Percentiles rank a stretch among this genome's conserved stretches.
Evolutionary conservation across 1,140 invertebrate genomes (phyloP).

Genomic region (Latrodectus geometricus): DNA sequence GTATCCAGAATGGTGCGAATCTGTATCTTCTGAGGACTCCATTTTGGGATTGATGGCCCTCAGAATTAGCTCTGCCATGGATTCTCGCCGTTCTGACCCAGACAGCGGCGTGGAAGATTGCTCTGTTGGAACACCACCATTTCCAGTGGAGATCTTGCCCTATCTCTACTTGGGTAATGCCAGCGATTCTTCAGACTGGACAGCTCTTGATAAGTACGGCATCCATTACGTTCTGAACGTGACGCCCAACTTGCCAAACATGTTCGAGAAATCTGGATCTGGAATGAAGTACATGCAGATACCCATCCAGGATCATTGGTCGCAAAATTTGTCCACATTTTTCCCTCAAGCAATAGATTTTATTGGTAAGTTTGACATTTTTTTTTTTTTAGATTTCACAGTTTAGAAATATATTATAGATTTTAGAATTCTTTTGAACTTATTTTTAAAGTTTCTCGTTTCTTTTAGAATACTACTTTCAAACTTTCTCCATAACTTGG

Average conservation of each 20-base stretch:
- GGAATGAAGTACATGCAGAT: conserved; percentile 72
- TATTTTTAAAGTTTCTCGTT: too few species aligned
- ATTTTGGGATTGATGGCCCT: conserved; percentile 70
- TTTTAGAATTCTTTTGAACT: too few species aligned
- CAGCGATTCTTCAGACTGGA: conserved; percentile 82
- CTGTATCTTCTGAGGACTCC: conserved; percentile 70
- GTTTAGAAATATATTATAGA: too few species aligned
- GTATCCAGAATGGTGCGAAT: conserved; percentile 90
- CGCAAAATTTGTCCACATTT: conserved; percentile 71
- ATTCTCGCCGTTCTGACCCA: conserved; percentile 63
- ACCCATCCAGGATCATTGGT: conserved; percentile 72
- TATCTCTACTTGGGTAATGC: conserved; percentile 89
- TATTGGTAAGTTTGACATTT: conserved; percentile 67
- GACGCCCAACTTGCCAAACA: conserved; percentile 81
- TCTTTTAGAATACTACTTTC: too few species aligned
- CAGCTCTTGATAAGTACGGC: conserved; percentile 76
- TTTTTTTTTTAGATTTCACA: background rate
- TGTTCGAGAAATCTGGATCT: conserved; percentile 79
- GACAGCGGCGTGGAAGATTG: conserved; percentile 43
- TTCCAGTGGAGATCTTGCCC: conserved; percentile 91
- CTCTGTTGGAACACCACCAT: conserved; percentile 69
- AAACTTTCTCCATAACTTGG: too few species aligned
- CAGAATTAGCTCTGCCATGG: conserved; percentile 65
- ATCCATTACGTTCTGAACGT: conserved; percentile 85
- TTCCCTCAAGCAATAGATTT: conserved; percentile 71